Evolutionary conservation across 2,797 vertebrate genomes (phyloP).

Genomic region (Chrysolophus pictus): DNA sequence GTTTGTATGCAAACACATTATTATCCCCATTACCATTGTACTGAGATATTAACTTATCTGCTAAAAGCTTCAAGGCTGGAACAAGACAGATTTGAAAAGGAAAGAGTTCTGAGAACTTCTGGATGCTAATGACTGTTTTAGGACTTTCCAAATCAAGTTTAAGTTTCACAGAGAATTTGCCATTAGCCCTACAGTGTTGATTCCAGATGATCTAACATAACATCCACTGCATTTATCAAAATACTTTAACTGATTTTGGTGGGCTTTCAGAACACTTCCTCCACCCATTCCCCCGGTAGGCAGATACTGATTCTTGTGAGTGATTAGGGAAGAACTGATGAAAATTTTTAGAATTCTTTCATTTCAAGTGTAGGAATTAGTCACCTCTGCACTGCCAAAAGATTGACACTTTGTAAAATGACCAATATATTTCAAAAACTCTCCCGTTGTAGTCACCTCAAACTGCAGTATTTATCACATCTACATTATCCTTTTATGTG

Average conservation of each 20-base stretch:
- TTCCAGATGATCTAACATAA: not conserved
- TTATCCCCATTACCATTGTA: not conserved
- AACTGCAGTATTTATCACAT: not conserved
- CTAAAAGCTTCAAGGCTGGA: not conserved
- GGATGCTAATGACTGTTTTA: not conserved
- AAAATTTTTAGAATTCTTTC: not conserved
- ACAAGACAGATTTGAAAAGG: not conserved
- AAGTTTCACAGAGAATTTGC: not conserved
- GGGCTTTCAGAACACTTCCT: constrained; percentile 2
- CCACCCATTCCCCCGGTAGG: not conserved
- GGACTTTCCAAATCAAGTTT: not conserved
- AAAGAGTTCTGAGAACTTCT: not conserved
- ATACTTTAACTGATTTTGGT: constrained; percentile 7
- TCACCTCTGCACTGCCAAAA: not conserved
- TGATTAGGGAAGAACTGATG: constrained; percentile 7
- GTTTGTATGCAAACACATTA: not conserved
- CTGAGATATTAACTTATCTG: not conserved
- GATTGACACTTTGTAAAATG: not conserved
- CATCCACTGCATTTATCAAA: not conserved
- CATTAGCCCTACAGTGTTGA: not conserved
- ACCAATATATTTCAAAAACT: too few relatives aligned
- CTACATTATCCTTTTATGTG: not conserved
- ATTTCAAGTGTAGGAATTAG: not conserved
- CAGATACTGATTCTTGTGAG: not conserved
- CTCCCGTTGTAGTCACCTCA: not conserved